Evolutionary conservation across 2,113 vertebrate species (phyloP).

Genomic region (Polypterus senegalus): DNA sequence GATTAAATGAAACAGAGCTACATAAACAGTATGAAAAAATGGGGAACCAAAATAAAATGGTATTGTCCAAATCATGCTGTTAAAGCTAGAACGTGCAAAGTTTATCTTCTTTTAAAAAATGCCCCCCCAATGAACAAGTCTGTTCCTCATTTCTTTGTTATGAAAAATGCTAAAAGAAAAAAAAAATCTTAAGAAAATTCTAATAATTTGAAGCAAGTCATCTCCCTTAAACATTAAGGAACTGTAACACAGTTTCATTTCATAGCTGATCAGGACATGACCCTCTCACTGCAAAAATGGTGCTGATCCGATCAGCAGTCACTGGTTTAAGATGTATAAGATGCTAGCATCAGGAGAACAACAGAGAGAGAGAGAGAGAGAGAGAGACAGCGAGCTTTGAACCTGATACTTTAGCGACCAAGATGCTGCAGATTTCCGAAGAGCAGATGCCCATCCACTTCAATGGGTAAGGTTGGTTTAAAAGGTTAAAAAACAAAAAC

Average conservation of each 20-base stretch:
- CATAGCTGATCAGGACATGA: constrained; percentile 68
- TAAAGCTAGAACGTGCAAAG: constrained; percentile 77
- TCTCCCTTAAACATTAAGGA: constrained; percentile 99
- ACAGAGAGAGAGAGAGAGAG: constrained; percentile 36
- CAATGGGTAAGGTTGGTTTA: constrained; percentile 43
- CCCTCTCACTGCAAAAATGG: constrained; percentile 39
- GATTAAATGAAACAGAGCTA: constrained; percentile 16
- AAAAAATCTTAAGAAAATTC: constrained; percentile 63
- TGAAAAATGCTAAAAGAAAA: constrained; percentile 54
- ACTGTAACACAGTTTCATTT: constrained; percentile 67
- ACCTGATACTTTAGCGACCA: neutral
- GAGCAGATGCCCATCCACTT: constrained; percentile 32
- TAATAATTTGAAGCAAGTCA: constrained; percentile 66
- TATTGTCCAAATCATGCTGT: constrained; percentile 75
- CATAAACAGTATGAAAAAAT: constrained; percentile 41
- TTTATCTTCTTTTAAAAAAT: constrained; percentile 49
- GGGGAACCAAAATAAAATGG: constrained; percentile 36
- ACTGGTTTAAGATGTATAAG: constrained; percentile 37
- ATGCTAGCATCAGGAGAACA: constrained; percentile 38
- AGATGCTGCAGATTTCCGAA: constrained; percentile 32
- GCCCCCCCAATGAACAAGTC: constrained; percentile 54
- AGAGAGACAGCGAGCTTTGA: constrained; percentile 32
- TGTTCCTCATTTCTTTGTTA: constrained; percentile 60
- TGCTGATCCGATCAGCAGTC: constrained; percentile 36
- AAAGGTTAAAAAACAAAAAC: constrained; percentile 26